These are phyloP conservation scores for Iguana delicatissima DNA, from an alignment of 2,797 vertebrate genomes.

Conservation along the genomic window DNA sequence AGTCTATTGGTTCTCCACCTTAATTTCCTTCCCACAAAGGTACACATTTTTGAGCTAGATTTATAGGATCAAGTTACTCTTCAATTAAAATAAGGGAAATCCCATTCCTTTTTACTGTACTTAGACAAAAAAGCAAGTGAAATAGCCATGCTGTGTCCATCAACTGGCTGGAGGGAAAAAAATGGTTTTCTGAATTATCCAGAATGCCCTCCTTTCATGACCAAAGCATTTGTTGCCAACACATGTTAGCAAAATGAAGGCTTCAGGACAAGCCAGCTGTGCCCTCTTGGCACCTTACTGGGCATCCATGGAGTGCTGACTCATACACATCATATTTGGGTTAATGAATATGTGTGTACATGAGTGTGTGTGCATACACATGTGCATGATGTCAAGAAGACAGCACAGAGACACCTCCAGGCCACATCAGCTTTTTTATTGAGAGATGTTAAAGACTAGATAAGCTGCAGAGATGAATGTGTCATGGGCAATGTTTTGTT, in stretches of 20 bases:
- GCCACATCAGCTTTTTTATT: neutral
- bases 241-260: neutral
- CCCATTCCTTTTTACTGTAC: too few species aligned
- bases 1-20: neutral
- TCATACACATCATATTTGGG: neutral
- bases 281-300: too few species aligned
- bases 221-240: neutral
- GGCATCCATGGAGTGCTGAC: neutral
- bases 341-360: neutral
- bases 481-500: neutral
- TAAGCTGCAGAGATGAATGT: neutral
- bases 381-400: neutral
- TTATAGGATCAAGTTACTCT: neutral
- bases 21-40: too few species aligned
- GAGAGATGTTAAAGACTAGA: neutral
- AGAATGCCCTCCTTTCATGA: too few species aligned
- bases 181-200: neutral
- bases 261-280: neutral
- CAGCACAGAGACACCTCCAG: neutral
- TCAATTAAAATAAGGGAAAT: neutral
- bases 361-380: too few species aligned
- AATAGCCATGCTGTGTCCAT: neutral
- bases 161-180: neutral
- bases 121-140: neutral
- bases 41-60: neutral